Conservation (phyloP, 2,888 invertebrate genomes). For the Resseliella maxima region DNA sequence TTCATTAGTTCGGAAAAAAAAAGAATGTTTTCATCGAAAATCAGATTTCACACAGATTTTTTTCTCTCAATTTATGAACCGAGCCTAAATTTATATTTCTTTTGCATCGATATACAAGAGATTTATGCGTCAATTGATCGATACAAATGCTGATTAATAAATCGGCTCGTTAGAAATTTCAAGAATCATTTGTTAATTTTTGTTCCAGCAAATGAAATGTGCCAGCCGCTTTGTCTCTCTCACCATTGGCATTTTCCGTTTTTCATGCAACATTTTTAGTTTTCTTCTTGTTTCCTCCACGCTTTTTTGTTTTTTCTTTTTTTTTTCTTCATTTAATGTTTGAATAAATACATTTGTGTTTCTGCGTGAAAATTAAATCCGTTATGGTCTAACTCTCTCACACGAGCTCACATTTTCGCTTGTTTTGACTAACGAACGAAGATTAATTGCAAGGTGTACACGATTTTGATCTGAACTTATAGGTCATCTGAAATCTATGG, state of each 20-base stretch:
- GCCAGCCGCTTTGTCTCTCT: constrained; percentile 13
- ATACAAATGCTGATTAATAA: constrained; percentile 47
- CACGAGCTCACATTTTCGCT: background rate
- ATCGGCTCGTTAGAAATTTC: constrained; percentile 15
- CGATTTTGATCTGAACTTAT: constrained; percentile 55
- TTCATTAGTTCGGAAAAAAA: background rate
- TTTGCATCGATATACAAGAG: no score
- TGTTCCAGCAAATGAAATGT: background rate
- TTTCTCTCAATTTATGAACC: background rate
- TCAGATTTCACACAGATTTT: no score
- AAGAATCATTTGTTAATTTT: constrained; percentile 8
- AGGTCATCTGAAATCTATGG: constrained; percentile 43
- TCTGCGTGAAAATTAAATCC: constrained; percentile 53
- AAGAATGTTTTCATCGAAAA: background rate
- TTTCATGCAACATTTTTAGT: background rate
- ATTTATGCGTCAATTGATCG: constrained; percentile 32
- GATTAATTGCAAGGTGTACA: constrained; percentile 55
- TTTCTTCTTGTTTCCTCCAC: background rate
- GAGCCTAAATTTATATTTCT: constrained; percentile 5
- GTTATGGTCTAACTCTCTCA: background rate
- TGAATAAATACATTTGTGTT: constrained; percentile 26
- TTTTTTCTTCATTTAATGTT: background rate
- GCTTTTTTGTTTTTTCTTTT: background rate
- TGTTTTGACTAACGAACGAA: constrained; percentile 48
- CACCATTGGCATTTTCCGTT: background rate